Evolutionary conservation across 2,888 invertebrate genomes (phyloP), one percentile per base, ranked within the genome.

Genomic region (Melitaea athalia): DNA sequence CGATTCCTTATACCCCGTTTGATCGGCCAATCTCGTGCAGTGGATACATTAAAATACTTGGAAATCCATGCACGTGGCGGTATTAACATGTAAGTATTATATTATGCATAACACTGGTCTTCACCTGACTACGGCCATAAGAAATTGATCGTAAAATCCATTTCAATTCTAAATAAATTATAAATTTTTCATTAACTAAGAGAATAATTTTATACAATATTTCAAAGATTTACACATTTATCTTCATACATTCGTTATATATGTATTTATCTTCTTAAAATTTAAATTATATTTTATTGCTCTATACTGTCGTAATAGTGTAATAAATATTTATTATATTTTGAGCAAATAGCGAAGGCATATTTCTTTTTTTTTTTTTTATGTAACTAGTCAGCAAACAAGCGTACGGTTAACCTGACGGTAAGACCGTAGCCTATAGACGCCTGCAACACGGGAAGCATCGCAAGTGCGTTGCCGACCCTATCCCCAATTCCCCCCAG

Each of bases 71-170:
- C 69, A 65, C 52, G 65, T 68, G 52, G 50, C 65, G 17, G 43
- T 59, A 67, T 59, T 47, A 64, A 43, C 17, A 15, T 60, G 59
- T 45, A 62, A 64, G 15, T 11, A 57, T n/a, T 50, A 59, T 64
- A 64, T 67, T 68, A 68, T 69, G 47, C 65, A 68, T 67, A 67
- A 45, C 67, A 64, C 68, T 70, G 52, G 45, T 12, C 31, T 59
- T 43, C 61, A 70, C 49, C 57, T 69, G 68, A 63, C 49, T 14
- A 60, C 38, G 24, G 62, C 71, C 47, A 66, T 47, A 52, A 68
- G 55, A 72, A 70, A 66, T 68, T 17, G 45, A 31, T 59, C 50
- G 65, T 69, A 65, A 72, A 70, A 62, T 47, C 52, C 52, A 62
- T 70, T 69, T 49, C 33, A 64, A 59, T 33, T 43, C 60, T 53